Percentiles rank a stretch among this genome's conserved stretches.
These are phyloP conservation scores for Melanostigma gelatinosum DNA, from an alignment of 2,113 vertebrate species.

Conservation along the genomic window DNA sequence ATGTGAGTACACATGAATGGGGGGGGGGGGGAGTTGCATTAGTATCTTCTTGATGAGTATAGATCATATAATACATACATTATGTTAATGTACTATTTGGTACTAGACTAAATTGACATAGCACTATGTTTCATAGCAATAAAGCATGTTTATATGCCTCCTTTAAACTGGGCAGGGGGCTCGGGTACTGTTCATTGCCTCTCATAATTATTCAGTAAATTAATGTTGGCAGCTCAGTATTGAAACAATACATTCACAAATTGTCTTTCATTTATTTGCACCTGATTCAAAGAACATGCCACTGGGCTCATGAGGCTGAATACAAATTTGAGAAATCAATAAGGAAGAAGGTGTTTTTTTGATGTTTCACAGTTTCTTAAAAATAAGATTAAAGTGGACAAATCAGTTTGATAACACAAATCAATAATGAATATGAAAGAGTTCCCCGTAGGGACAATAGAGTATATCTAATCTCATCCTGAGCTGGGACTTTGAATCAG, in stretches of 20 bases:
- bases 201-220: no score
- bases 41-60: neutral
- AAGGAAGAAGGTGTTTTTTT: neutral
- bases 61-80: neutral
- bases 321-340: neutral
- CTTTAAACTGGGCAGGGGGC: conserved; percentile 1
- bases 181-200: conserved; percentile 16
- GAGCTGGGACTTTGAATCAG: conserved; percentile 3
- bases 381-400: conserved; percentile 1
- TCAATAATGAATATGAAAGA: conserved; percentile 1
- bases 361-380: neutral
- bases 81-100: neutral
- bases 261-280: conserved; percentile 29
- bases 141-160: conserved; percentile 25
- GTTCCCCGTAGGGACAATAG: neutral
- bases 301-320: neutral
- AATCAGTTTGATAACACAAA: neutral
- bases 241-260: conserved; percentile 9
- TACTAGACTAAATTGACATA: neutral
- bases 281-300: conserved; percentile 16
- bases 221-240: conserved; percentile 29
- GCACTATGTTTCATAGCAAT: neutral
- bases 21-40: no score
- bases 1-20: neutral
- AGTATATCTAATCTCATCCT: neutral